phyloP scores from a whole-genome alignment of 1,140 invertebrate genomes.

The Babylonia areolata region DNA sequence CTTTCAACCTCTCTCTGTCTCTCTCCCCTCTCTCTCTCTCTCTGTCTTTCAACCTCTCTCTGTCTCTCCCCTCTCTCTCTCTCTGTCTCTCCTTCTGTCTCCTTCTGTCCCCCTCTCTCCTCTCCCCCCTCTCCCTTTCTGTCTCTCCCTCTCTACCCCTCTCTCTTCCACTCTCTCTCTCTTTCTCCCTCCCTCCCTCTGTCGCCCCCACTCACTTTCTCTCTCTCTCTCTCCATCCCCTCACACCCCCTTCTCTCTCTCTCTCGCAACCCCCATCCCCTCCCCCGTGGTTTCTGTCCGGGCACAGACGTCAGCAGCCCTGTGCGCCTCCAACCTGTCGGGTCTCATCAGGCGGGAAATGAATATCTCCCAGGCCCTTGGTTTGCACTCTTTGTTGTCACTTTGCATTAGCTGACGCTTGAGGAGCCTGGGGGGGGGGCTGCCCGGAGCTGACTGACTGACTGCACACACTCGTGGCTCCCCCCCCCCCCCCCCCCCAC shows the following conservation, averaged over 20 bases:
- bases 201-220: no score
- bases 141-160: background rate
- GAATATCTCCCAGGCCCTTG: constrained; percentile 18
- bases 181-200: no score
- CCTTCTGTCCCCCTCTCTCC: background rate
- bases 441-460: background rate
- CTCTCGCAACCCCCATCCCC: background rate
- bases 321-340: constrained; percentile 9
- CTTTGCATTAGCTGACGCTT: constrained; percentile 20
- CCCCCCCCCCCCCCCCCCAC: no score
- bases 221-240: no score
- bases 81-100: no score
- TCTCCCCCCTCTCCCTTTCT: background rate
- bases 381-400: constrained; percentile 28
- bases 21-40: background rate
- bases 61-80: no score
- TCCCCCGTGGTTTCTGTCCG: background rate
- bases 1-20: background rate
- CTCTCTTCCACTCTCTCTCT: background rate
- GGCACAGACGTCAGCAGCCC: background rate
- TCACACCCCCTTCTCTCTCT: background rate
- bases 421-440: background rate
- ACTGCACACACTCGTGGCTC: background rate
- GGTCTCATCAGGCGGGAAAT: constrained; percentile 18
- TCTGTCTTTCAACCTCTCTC: no score